These are phyloP conservation scores for Nothocercus julius DNA, from an alignment of 2,113 vertebrate species.

Conservation along the genomic window DNA sequence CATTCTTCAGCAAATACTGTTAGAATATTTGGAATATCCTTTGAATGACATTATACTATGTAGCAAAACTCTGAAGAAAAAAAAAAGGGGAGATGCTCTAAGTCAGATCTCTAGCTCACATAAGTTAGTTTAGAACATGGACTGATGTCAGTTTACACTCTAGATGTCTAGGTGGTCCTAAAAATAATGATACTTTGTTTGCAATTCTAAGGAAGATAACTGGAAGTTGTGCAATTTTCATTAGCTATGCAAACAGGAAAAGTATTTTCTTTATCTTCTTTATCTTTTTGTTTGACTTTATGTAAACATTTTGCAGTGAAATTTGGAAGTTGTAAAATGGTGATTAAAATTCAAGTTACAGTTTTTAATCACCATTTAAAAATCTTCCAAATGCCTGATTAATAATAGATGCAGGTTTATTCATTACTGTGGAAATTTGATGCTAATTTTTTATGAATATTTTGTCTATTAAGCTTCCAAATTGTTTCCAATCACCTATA, in stretches of 20 bases:
- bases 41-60: not conserved
- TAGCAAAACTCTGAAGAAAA: not conserved
- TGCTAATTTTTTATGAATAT: not conserved
- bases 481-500: not conserved
- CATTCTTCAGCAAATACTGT: not conserved
- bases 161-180: not conserved
- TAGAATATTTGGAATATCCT: not conserved
- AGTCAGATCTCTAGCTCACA: not conserved
- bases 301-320: not conserved
- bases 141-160: not conserved
- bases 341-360: conserved; percentile 43
- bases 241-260: not conserved
- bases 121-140: not conserved
- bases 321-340: conserved; percentile 4
- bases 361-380: conserved; percentile 5
- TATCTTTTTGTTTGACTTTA: conserved; percentile 40
- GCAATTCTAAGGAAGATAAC: not conserved
- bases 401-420: not conserved
- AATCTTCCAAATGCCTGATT: conserved; percentile 15
- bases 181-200: not conserved
- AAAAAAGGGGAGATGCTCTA: not conserved
- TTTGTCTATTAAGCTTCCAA: not conserved
- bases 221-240: not conserved
- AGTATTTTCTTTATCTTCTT: not conserved
- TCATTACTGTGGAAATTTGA: not conserved